Evolutionary conservation across 2,797 vertebrate species (phyloP).

Genomic region (Takifugu ocellatus): DNA sequence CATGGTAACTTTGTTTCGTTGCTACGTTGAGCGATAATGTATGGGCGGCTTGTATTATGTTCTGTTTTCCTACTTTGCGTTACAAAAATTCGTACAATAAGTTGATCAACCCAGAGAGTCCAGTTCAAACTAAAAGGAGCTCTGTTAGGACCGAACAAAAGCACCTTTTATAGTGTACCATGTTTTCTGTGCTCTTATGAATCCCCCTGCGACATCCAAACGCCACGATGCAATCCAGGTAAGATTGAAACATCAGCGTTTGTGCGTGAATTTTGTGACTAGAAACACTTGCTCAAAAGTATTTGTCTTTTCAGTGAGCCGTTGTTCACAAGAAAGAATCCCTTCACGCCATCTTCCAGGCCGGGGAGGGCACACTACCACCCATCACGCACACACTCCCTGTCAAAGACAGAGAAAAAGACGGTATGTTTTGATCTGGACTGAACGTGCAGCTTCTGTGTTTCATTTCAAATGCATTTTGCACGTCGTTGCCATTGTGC

Average conservation of each 20-base stretch:
- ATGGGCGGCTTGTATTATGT: slow-evolving; percentile 1
- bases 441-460: too few relatives aligned
- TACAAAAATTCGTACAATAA: too few relatives aligned
- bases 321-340: slow-evolving; percentile 66
- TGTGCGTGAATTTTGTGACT: not conserved
- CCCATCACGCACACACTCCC: slow-evolving; percentile 48
- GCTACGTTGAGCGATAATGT: not conserved
- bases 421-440: slow-evolving; percentile 38
- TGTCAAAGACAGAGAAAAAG: slow-evolving; percentile 63
- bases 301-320: slow-evolving; percentile 45
- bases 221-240: slow-evolving; percentile 72
- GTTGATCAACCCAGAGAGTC: not conserved
- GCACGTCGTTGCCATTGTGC: slow-evolving; percentile 17
- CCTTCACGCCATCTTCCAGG: slow-evolving; percentile 52
- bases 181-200: slow-evolving; percentile 1
- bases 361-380: slow-evolving; percentile 52
- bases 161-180: not conserved
- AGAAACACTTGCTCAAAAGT: not conserved
- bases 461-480: too few relatives aligned
- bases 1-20: slow-evolving; percentile 38
- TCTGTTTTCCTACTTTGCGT: too few relatives aligned
- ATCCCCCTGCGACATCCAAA: not conserved
- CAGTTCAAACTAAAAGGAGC: not conserved
- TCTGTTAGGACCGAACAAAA: not conserved
- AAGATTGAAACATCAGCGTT: slow-evolving; percentile 11